Percentiles rank a stretch among this genome's conserved stretches.
These are phyloP conservation scores for Tenthredo distinguenda DNA, from an alignment of 2,888 invertebrate species.

Conservation along the genomic window DNA sequence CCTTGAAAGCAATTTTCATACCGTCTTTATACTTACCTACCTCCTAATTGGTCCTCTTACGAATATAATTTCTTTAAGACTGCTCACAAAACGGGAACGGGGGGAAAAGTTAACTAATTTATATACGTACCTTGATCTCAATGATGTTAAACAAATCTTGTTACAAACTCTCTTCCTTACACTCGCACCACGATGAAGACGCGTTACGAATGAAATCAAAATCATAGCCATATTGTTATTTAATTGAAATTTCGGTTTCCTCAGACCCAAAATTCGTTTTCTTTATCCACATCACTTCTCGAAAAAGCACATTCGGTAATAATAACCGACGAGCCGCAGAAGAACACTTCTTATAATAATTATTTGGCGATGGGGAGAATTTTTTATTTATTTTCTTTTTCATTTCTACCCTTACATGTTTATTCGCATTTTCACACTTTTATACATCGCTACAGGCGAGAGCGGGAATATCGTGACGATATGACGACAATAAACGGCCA, in stretches of 20 bases:
- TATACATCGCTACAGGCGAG: not conserved
- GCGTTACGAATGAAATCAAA: not conserved
- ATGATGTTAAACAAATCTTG: slow-evolving; percentile 31
- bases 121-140: slow-evolving; percentile 32
- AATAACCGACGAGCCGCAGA: not conserved
- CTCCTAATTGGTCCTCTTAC: slow-evolving; percentile 34
- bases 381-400: not conserved
- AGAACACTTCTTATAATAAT: not conserved
- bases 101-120: slow-evolving; percentile 34
- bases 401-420: not conserved
- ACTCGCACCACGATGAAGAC: not conserved
- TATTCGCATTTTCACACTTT: slow-evolving; percentile 14
- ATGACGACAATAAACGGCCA: slow-evolving; percentile 16
- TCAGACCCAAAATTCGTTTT: not conserved
- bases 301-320: not conserved
- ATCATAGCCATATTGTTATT: not conserved
- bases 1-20: slow-evolving; percentile 31
- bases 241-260: not conserved
- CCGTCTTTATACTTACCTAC: slow-evolving; percentile 33
- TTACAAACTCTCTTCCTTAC: slow-evolving; percentile 42
- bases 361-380: not conserved
- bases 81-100: slow-evolving; percentile 1
- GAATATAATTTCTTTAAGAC: slow-evolving; percentile 43
- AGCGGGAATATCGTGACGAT: slow-evolving; percentile 3
- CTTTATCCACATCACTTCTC: not conserved